Conservation (phyloP, 2,888 invertebrate genomes). For the Xestia ashworthii region DNA sequence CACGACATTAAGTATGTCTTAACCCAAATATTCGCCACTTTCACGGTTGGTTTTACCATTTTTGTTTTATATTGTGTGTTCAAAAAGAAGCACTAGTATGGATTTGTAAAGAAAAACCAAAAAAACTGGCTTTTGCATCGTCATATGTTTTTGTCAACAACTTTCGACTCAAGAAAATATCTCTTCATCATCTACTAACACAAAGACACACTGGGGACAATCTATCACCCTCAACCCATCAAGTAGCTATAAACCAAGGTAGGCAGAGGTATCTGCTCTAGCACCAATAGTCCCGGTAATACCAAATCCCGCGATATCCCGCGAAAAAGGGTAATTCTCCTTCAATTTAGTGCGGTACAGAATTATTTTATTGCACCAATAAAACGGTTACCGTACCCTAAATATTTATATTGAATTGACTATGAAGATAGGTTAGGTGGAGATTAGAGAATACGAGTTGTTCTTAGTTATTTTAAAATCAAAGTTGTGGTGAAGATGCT, state of each 20-base stretch:
- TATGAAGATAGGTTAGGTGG: slow-evolving; percentile 61
- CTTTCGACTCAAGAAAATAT: not conserved
- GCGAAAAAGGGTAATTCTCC: slow-evolving; percentile 69
- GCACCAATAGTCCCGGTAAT: slow-evolving; percentile 11
- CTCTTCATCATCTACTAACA: slow-evolving; percentile 8
- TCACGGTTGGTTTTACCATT: too few relatives aligned
- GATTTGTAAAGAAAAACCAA: not conserved
- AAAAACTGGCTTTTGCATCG: not conserved
- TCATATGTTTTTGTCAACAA: not conserved
- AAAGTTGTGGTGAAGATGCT: too few relatives aligned
- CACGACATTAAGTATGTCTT: too few relatives aligned
- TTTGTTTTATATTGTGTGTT: too few relatives aligned
- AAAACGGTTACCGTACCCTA: slow-evolving; percentile 75
- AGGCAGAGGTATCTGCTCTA: slow-evolving; percentile 34
- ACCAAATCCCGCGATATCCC: slow-evolving; percentile 25
- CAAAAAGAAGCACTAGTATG: too few relatives aligned
- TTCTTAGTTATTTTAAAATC: not conserved
- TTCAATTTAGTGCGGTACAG: slow-evolving; percentile 72
- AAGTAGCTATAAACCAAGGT: slow-evolving; percentile 39
- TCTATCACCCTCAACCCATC: slow-evolving; percentile 17
- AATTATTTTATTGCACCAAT: slow-evolving; percentile 78
- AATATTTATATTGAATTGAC: slow-evolving; percentile 78
- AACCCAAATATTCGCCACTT: too few relatives aligned
- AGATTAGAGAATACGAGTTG: slow-evolving; percentile 46
- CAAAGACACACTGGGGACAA: slow-evolving; percentile 12